These are phyloP conservation scores for Xanthorhoe spadicearia DNA, from an alignment of 2,888 invertebrate species.

Conservation along the genomic window DNA sequence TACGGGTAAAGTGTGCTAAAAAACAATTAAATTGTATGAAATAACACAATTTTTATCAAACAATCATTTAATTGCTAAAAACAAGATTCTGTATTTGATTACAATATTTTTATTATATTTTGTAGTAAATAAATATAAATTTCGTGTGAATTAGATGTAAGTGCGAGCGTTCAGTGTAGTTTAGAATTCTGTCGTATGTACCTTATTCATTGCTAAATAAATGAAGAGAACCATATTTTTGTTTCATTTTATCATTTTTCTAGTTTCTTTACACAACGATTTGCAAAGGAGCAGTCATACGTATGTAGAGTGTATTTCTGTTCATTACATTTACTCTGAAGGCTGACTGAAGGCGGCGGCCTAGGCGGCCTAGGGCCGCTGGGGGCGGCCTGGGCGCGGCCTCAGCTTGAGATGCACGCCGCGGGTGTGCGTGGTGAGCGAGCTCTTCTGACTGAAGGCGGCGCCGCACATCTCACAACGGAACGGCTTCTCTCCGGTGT, in stretches of 20 bases:
- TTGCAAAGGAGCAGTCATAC: no score
- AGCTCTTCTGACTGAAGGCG: constrained; percentile 47
- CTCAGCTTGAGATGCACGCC: constrained; percentile 33
- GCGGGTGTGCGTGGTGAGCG: constrained; percentile 45
- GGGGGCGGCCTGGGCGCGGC: constrained; percentile 20
- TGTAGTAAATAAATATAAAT: not conserved
- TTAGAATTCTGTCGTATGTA: constrained; percentile 9
- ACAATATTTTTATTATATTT: not conserved
- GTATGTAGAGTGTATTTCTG: no score
- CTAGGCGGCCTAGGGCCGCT: not conserved
- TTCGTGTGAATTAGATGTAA: constrained; percentile 10
- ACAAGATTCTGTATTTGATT: not conserved
- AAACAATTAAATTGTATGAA: no score
- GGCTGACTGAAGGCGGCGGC: no score
- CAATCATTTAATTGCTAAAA: no score
- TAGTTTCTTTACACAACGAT: no score
- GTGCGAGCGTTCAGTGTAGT: constrained; percentile 8
- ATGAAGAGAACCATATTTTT: constrained; percentile 2
- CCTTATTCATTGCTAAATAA: constrained; percentile 23
- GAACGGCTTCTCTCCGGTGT: constrained; percentile 59
- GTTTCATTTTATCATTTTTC: not conserved
- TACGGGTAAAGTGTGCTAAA: no score
- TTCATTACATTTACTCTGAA: no score
- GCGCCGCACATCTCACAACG: constrained; percentile 48
- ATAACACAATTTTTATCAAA: no score